A percentile compares a stretch with the other conserved stretches of the same genome.
phyloP scores from a whole-genome alignment of 2,797 vertebrate genomes.

The Anniella stebbinsi region DNA sequence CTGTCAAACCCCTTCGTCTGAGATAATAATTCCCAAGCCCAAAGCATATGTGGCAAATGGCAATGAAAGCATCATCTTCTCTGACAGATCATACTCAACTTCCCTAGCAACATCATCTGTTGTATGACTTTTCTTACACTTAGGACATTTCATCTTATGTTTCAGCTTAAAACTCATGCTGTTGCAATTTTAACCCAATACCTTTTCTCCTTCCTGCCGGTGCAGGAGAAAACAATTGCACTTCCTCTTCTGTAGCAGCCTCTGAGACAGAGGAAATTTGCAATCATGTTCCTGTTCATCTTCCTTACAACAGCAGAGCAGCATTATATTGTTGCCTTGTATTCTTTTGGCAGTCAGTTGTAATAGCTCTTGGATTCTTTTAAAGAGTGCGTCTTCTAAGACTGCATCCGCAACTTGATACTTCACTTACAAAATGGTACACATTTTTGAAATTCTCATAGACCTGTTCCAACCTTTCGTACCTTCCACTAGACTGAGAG shows the following conservation, averaged over 20 bases:
- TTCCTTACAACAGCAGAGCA: not conserved
- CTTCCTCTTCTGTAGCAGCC: not conserved
- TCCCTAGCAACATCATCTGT: not conserved
- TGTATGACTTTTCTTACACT: not conserved
- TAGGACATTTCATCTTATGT: not conserved
- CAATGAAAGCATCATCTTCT: not conserved
- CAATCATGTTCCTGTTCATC: not conserved
- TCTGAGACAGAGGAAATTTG: not conserved
- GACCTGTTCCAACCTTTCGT: not conserved
- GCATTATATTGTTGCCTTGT: not conserved
- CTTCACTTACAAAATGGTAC: not conserved
- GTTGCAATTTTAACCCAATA: constrained; percentile 1
- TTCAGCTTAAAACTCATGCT: not conserved
- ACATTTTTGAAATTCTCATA: not conserved
- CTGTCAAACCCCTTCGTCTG: not conserved
- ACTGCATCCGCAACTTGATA: not conserved
- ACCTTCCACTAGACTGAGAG: not conserved
- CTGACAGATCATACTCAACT: not conserved
- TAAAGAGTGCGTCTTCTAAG: not conserved
- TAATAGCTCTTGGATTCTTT: not conserved
- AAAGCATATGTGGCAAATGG: not conserved
- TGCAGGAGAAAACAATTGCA: not conserved
- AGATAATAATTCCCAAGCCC: not conserved
- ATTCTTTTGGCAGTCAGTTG: not conserved
- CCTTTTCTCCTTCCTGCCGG: not conserved